phyloP scores from a whole-genome alignment of 1,140 invertebrate genomes.

The Campoletis sonorensis region DNA sequence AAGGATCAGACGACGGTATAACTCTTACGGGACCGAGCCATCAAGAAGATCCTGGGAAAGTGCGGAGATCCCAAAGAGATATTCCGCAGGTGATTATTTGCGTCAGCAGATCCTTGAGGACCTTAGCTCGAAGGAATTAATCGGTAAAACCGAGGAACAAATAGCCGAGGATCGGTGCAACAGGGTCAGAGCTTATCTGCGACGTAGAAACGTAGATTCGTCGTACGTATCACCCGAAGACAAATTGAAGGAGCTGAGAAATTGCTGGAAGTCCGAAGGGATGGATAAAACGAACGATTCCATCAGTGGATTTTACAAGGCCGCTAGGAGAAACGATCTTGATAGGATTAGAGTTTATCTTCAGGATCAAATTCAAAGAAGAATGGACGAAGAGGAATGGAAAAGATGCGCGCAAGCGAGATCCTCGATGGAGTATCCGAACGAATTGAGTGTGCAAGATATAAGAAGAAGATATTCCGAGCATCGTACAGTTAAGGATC shows the following conservation, averaged over 20 bases:
- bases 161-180: conserved; percentile 58
- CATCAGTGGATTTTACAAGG: not conserved
- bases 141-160: conserved; percentile 55
- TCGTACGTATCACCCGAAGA: conserved; percentile 7
- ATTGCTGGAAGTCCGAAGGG: conserved; percentile 18
- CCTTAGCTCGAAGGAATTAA: conserved; percentile 49
- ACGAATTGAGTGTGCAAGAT: conserved; percentile 18
- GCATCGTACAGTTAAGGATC: conserved; percentile 30
- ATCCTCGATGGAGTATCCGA: conserved; percentile 42
- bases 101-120: conserved; percentile 66
- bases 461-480: conserved; percentile 59
- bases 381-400: conserved; percentile 58
- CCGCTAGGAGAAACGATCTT: conserved; percentile 41
- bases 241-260: conserved; percentile 31
- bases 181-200: conserved; percentile 61
- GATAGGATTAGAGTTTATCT: conserved; percentile 60
- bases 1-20: conserved; percentile 51
- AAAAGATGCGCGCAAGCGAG: conserved; percentile 27
- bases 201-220: conserved; percentile 48
- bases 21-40: conserved; percentile 33
- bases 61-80: conserved; percentile 50
- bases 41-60: conserved; percentile 37
- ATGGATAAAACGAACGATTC: conserved; percentile 22
- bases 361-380: conserved; percentile 59
- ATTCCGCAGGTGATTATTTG: conserved; percentile 64